A percentile compares a stretch with the other conserved stretches of the same genome.
These are phyloP conservation scores for Platyscapa corneri DNA, from an alignment of 1,140 invertebrate species.

Conservation along the genomic window DNA sequence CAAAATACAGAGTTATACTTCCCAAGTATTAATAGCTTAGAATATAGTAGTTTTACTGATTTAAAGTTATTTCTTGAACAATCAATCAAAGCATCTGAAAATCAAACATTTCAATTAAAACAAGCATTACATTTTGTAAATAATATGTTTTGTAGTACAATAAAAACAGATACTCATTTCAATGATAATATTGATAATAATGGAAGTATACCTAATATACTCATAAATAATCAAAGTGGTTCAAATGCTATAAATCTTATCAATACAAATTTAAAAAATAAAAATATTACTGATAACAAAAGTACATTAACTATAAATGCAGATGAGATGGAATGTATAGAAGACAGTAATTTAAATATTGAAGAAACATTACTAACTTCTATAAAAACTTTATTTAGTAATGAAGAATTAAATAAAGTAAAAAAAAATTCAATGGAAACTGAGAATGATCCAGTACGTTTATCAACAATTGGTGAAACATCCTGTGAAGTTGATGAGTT, in stretches of 20 bases:
- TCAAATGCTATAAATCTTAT: neutral
- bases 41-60: neutral
- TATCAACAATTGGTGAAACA: constrained; percentile 50
- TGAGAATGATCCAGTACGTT: constrained; percentile 23
- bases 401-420: constrained; percentile 28
- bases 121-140: constrained; percentile 47
- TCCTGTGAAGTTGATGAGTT: constrained; percentile 42
- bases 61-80: constrained; percentile 40
- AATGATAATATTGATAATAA: neutral
- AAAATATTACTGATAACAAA: constrained; percentile 1
- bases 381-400: constrained; percentile 5
- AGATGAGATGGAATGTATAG: neutral
- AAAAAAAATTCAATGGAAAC: constrained; percentile 20
- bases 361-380: constrained; percentile 1
- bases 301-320: neutral
- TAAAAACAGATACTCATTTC: neutral
- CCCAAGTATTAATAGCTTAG: constrained; percentile 17
- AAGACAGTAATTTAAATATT: neutral
- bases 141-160: neutral
- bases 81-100: constrained; percentile 45
- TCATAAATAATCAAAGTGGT: neutral
- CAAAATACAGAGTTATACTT: constrained; percentile 21
- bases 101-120: constrained; percentile 36
- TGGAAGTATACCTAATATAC: constrained; percentile 23
- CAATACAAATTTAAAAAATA: neutral